Base-by-base conservation (phyloP, 2,113 vertebrate genomes). In the Eulemur macaco region DNA sequence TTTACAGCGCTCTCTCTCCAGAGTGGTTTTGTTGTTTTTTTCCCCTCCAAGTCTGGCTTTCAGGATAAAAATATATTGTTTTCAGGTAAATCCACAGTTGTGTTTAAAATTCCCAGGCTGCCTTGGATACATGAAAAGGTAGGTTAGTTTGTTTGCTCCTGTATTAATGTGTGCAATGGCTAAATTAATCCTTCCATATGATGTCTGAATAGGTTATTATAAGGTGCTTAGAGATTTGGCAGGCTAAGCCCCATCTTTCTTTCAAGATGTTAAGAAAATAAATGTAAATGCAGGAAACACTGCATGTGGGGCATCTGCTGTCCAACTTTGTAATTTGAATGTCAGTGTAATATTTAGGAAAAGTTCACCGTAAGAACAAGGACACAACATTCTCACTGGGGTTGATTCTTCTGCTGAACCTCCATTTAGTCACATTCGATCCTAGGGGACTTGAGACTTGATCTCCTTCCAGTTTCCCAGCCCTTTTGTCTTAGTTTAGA, bases 221-320 rank as follows among this genome's bases (percentile, higher is more conserved):
- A 96, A 97, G 97, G 96, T 98, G 76, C 96, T 98, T 97, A 98
- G 95, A 95, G 93, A 97, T 91, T 98, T 98, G 97, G 97, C 96
- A 98, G 95, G 89, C 97, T 93, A 31, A 97, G 81, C 89, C 80
- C 96, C 97, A 97, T 98, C 96, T 95, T 98, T 98, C 97, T 98
- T 96, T 97, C 95, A 97, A 96, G 98, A 95, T 88, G 95, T 86
- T 97, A 96, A 97, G 97, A 98, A 98, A 98, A 97, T 98, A 97
- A 97, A 97, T 97, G 95, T 81, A 96, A 97, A 95, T 78, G 91
- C 91, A 92, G 89, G 82, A 86, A 96, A 84, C 96, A 52, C 96
- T 88, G 97, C 97, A 82, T 97, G 97, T 93, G 95, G 90, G 96
- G 96, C 95, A 96, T 93, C 97, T 96, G 96, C 96, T 90, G 93